Conservation (phyloP, 2,888 invertebrate species). For the Acleris literana region DNA sequence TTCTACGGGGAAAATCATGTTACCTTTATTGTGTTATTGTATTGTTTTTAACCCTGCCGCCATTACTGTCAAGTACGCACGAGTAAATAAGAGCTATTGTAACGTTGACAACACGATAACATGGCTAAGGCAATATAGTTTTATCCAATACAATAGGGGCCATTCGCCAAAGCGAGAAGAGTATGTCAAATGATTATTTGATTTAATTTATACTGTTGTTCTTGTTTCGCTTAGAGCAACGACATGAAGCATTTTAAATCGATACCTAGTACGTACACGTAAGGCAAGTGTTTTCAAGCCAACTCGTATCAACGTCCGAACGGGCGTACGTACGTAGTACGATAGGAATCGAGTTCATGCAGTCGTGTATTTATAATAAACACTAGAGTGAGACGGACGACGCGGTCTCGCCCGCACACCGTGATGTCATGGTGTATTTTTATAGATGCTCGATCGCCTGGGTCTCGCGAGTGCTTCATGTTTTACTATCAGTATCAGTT, state of each 20-base stretch:
- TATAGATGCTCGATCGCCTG: slow-evolving; percentile 67
- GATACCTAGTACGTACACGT: slow-evolving; percentile 5
- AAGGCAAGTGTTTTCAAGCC: slow-evolving; percentile 42
- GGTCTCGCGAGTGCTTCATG: slow-evolving; percentile 69
- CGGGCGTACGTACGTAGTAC: slow-evolving; percentile 54
- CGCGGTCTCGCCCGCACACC: slow-evolving; percentile 69
- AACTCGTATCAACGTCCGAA: slow-evolving; percentile 42
- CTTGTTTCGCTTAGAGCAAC: neutral
- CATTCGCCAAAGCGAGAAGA: too few relatives aligned
- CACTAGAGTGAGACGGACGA: slow-evolving; percentile 55
- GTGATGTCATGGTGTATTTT: slow-evolving; percentile 83
- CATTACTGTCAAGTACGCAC: too few relatives aligned
- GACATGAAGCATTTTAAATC: slow-evolving; percentile 3
- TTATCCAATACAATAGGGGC: too few relatives aligned
- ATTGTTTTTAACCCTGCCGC: too few relatives aligned
- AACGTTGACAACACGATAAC: too few relatives aligned
- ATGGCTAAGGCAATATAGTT: too few relatives aligned
- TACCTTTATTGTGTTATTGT: too few relatives aligned
- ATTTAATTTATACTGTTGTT: too few relatives aligned
- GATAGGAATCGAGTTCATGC: slow-evolving; percentile 72
- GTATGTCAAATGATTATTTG: too few relatives aligned
- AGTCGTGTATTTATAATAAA: slow-evolving; percentile 67
- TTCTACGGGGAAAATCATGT: too few relatives aligned
- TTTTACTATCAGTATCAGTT: slow-evolving; percentile 63
- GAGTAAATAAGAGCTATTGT: too few relatives aligned